Conservation (phyloP, 2,888 invertebrate species). For the Perdita meconis region DNA sequence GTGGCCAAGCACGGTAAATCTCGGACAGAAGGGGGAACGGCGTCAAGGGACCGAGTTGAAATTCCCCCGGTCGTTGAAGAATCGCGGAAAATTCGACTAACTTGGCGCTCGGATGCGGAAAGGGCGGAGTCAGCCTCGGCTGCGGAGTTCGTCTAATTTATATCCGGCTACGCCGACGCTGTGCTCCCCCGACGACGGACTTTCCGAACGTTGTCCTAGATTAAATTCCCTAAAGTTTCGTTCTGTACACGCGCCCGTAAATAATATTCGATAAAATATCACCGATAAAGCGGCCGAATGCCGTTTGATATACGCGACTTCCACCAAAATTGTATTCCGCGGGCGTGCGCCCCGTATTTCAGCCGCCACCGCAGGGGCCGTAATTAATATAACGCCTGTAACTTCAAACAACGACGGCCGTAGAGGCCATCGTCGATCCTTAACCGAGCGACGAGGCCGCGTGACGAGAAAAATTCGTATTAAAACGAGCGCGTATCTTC, state of each 20-base stretch:
- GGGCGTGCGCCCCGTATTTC: constrained; percentile 47
- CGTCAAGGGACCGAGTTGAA: constrained; percentile 62
- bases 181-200: constrained; percentile 27
- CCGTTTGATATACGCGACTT: constrained; percentile 63
- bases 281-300: constrained; percentile 47
- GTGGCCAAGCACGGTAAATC: constrained; percentile 61
- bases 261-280: constrained; percentile 69
- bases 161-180: constrained; percentile 65
- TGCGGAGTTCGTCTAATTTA: constrained; percentile 73
- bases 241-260: constrained; percentile 60
- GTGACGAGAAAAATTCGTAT: constrained; percentile 31
- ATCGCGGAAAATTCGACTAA: constrained; percentile 74
- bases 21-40: constrained; percentile 56
- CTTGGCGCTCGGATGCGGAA: constrained; percentile 75
- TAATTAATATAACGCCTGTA: constrained; percentile 53
- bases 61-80: constrained; percentile 68
- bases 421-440: constrained; percentile 24
- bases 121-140: constrained; percentile 71
- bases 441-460: constrained; percentile 25
- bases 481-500: constrained; percentile 18
- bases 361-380: constrained; percentile 30
- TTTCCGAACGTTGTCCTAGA: constrained; percentile 53
- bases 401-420: constrained; percentile 30
- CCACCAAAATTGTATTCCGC: constrained; percentile 58
- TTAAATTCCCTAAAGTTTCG: constrained; percentile 66